Conservation (phyloP, 2,113 vertebrate genomes). For the Phocoena phocoena region DNA sequence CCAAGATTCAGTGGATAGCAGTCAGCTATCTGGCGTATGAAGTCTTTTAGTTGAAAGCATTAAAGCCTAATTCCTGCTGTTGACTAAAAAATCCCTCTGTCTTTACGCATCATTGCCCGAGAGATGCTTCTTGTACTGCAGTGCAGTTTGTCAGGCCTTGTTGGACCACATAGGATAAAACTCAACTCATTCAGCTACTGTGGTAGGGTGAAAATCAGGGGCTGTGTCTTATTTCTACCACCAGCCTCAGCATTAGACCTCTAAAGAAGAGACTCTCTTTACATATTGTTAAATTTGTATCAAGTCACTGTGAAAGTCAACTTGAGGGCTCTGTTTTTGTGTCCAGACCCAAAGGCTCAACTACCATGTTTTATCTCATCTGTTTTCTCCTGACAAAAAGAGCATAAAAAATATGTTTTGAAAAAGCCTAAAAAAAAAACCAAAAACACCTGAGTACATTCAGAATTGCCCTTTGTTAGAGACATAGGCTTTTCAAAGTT, state of each 20-base stretch:
- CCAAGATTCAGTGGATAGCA: slow-evolving; percentile 63
- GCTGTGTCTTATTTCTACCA: neutral
- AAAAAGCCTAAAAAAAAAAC: neutral
- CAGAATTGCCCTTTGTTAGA: neutral
- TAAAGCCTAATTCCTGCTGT: slow-evolving; percentile 82
- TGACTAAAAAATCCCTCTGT: slow-evolving; percentile 77
- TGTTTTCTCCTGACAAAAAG: slow-evolving; percentile 34
- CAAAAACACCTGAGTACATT: slow-evolving; percentile 15
- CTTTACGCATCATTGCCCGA: slow-evolving; percentile 66
- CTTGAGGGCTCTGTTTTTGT: neutral
- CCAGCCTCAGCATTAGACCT: slow-evolving; percentile 30
- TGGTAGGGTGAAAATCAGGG: neutral
- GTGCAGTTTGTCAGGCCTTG: slow-evolving; percentile 72
- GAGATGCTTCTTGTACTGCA: slow-evolving; percentile 56
- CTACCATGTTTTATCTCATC: slow-evolving; percentile 26
- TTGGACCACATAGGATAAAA: slow-evolving; percentile 69
- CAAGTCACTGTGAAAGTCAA: neutral
- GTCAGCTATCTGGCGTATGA: slow-evolving; percentile 61
- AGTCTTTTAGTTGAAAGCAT: slow-evolving; percentile 75
- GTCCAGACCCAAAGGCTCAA: slow-evolving; percentile 14
- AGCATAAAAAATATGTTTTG: neutral
- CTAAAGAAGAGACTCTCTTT: neutral
- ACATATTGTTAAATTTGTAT: slow-evolving; percentile 53
- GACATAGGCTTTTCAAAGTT: neutral
- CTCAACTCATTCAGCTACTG: slow-evolving; percentile 42